Percentiles rank a stretch among this genome's conserved stretches.
Conservation (phyloP, 2,113 vertebrate species). For the Pluvialis apricaria region DNA sequence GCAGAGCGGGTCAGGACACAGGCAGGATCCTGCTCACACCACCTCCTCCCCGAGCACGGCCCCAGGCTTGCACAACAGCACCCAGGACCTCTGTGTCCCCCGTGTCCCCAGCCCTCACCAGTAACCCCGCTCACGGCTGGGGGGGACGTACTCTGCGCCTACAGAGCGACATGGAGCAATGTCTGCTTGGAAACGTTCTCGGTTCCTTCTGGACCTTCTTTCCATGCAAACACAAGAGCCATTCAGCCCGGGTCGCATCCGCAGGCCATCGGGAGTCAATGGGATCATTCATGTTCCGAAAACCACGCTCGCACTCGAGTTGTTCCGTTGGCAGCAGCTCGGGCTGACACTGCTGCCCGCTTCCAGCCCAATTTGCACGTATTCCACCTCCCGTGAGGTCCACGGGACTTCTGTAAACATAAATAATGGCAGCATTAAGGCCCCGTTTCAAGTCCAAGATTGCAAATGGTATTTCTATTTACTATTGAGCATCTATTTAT, state of each 20-base stretch:
- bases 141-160: fast-evolving
- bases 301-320: fast-evolving
- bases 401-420: background rate
- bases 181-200: background rate
- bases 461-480: conserved; percentile 29
- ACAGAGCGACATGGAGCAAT: background rate
- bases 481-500: conserved; percentile 19
- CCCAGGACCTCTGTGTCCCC: background rate
- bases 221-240: background rate
- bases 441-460: background rate
- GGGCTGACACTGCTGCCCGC: background rate
- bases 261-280: background rate
- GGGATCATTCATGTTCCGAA: background rate
- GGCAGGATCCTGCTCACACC: background rate
- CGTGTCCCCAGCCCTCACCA: background rate
- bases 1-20: background rate
- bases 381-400: background rate
- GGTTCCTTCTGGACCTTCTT: background rate
- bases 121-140: background rate
- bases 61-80: background rate
- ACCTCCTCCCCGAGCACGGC: fast-evolving
- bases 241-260: background rate
- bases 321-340: background rate
- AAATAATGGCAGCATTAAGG: background rate
- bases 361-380: background rate